Conservation (phyloP, 1,140 invertebrate genomes). For the Zaprionus inermis region DNA sequence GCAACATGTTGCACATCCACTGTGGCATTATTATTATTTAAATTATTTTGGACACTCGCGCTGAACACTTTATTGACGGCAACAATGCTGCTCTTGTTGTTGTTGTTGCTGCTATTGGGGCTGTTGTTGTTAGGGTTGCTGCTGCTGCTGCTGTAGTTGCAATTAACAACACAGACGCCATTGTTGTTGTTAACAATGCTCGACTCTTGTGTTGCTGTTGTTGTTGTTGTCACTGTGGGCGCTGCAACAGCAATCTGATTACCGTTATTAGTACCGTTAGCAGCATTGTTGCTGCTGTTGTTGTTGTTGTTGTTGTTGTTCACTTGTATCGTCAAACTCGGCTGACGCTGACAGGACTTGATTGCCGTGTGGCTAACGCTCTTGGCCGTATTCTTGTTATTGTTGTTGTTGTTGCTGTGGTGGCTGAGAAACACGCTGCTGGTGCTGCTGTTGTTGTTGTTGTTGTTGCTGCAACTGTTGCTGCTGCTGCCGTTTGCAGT, state of each 20-base stretch:
- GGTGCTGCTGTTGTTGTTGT: slow-evolving; percentile 59
- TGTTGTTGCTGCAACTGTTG: slow-evolving; percentile 36
- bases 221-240: slow-evolving; percentile 46
- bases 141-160: slow-evolving; percentile 47
- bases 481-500: slow-evolving; percentile 31
- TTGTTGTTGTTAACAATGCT: slow-evolving; percentile 44
- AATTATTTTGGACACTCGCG: slow-evolving; percentile 75
- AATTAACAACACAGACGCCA: slow-evolving; percentile 47
- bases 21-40: slow-evolving; percentile 60
- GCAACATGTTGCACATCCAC: slow-evolving; percentile 55
- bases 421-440: slow-evolving; percentile 69
- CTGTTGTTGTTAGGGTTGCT: slow-evolving; percentile 9
- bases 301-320: slow-evolving; percentile 61
- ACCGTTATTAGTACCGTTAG: slow-evolving; percentile 61
- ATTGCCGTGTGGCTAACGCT: slow-evolving; percentile 56
- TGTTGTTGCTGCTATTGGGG: slow-evolving; percentile 52
- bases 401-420: slow-evolving; percentile 37
- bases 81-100: slow-evolving; percentile 24
- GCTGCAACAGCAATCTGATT: slow-evolving; percentile 55
- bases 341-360: slow-evolving; percentile 73
- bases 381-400: slow-evolving; percentile 47
- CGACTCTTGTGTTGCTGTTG: slow-evolving; percentile 18
- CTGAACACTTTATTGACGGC: slow-evolving; percentile 63
- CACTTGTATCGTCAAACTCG: slow-evolving; percentile 81
- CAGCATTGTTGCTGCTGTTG: slow-evolving; percentile 43